Evolutionary conservation across 2,797 vertebrate genomes (phyloP), one percentile per base, ranked within the genome.

Genomic region (Sandelia bainsii): DNA sequence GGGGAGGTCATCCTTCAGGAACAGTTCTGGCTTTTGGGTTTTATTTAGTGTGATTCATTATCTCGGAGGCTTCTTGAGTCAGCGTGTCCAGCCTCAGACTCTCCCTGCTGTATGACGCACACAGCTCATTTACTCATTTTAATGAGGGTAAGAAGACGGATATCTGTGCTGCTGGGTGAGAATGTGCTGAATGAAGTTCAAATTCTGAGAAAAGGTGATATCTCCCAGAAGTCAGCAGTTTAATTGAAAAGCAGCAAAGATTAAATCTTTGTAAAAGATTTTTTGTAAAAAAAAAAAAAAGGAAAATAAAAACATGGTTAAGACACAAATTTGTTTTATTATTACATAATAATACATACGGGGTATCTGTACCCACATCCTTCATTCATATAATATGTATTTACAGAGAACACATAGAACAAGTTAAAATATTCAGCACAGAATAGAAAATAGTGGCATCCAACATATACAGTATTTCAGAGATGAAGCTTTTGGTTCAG

Each of bases 31-130:
- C n/a, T 8, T 25, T 68, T 76, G 71, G 72, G 62, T 79, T 93
- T 81, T 76, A 81, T 73, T 84, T 69, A 71, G 72, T 71, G 65
- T 46, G 62, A 72, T 85, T 92, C 81, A 87, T 92, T 89, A 85
- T 68, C 32, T 34, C 3, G 37, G 29, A 62, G 49, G 46, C 71
- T 64, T 72, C 64, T 81, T 71, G 52, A 79, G 72, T 46, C 65
- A 76, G 17, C 17, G 23, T 25, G 44, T 52, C 59, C 32, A 56
- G 23, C 34, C 6, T 48, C 53, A 51, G 46, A 44, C 40, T 58
- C 62, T 46, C 6, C 19, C 65, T n/a, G 45, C 42, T 42, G 23
- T 20, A 27, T 69, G 51, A 34, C 40, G 11, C 46, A 48, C 52
- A 29, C 23, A n/a, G 9, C 19, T 77, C 17, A 71, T 73, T 74